Evolutionary conservation across 1,140 invertebrate species (phyloP), one percentile per base, ranked within the genome.

Genomic region (Panagrolaimus sp.): DNA sequence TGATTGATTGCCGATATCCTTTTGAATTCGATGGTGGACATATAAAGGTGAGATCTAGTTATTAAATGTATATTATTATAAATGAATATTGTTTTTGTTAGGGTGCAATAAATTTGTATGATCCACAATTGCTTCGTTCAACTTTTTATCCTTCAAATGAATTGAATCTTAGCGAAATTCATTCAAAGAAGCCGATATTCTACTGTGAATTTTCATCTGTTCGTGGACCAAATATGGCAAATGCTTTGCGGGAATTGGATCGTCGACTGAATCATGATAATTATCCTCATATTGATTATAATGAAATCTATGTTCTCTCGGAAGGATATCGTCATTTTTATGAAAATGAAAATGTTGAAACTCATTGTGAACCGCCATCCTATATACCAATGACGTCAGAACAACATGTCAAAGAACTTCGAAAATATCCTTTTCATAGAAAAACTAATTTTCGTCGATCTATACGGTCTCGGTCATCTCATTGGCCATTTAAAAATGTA

Each of bases 11-110:
- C 78, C 89, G 95, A 0, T 98, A 96, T 84, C 96, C 96, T 0
- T 98, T 96, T 83, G 96, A 99, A 84, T 98, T 85, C 83, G 89
- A 93, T n/a, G 94, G 91, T 21, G 96, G 96, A 0, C 96, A 98
- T 81, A 96, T 98, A 45, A 80, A 84, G 78, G 90, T 78, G 28
- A 48, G 32, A 65, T 7, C 9, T 21, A 32, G 6, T 38, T 38
- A 38, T 38, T 38, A 38, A 4, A 38, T 38, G 32, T 38, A 38
- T 38, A 38, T 38, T 38, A 4, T 2, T 38, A n/a, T n/a, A n/a
- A n/a, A n/a, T n/a, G n/a, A n/a, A n/a, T n/a, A n/a, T n/a, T n/a
- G n/a, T n/a, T n/a, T n/a, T n/a, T n/a, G n/a, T n/a, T 38, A 38
- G 10, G 28, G 28, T 1, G 63, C 63, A 6, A 47, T 65, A 21